Evolutionary conservation across 2,113 vertebrate genomes (phyloP).

Genomic region (Tretioscincus oriximinensis): DNA sequence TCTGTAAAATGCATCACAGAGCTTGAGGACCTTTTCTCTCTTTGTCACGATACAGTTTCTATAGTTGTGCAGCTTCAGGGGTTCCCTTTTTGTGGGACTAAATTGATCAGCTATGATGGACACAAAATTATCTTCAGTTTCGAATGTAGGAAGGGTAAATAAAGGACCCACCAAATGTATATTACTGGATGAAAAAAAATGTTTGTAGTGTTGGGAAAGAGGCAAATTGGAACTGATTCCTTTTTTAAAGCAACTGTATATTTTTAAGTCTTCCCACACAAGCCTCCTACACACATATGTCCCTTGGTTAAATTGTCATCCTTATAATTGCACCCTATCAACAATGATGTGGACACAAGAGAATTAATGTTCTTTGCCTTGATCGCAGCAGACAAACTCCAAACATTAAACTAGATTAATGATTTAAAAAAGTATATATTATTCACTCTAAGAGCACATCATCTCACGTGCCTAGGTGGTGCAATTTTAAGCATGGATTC

Average conservation of each 20-base stretch:
- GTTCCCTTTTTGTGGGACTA: neutral
- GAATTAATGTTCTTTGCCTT: neutral
- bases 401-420: neutral
- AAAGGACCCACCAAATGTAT: neutral
- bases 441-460: neutral
- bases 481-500: no score
- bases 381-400: neutral
- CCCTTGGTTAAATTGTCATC: constrained; percentile 13
- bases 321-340: constrained; percentile 6
- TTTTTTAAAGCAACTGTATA: neutral
- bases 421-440: neutral
- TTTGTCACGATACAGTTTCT: no score
- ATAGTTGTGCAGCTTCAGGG: neutral
- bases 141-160: neutral
- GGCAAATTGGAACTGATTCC: constrained; percentile 2
- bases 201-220: neutral
- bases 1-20: neutral
- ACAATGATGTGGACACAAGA: neutral
- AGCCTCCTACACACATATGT: constrained; percentile 25
- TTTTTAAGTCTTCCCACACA: constrained; percentile 22
- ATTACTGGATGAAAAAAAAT: neutral
- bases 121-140: neutral
- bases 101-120: neutral
- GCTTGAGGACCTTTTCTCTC: neutral
- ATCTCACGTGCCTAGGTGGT: no score